Conservation (phyloP, 1,140 invertebrate genomes). For the Heliconius eleuchia region DNA sequence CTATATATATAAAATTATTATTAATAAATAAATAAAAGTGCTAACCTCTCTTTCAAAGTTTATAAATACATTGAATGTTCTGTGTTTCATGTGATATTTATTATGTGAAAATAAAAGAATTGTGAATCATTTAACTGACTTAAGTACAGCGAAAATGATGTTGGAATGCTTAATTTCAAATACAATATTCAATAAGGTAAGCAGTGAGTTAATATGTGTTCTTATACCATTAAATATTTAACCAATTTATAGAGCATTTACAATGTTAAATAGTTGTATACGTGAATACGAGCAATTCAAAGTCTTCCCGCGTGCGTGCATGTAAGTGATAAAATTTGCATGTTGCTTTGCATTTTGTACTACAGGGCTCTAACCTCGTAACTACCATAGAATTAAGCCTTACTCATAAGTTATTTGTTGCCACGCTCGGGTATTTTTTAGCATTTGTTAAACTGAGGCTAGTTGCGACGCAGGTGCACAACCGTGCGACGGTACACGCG, state of each 20-base stretch:
- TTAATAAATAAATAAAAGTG: conserved; percentile 48
- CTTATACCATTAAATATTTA: not conserved
- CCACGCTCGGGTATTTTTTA: not conserved
- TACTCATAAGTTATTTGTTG: conserved; percentile 11
- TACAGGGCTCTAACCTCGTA: conserved; percentile 25
- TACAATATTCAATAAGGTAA: conserved; percentile 64
- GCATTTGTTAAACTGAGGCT: not conserved
- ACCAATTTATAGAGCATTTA: not conserved
- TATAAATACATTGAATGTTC: conserved; percentile 18
- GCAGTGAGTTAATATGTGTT: conserved; percentile 26
- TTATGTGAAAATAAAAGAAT: conserved; percentile 53
- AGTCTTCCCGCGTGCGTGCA: conserved; percentile 31
- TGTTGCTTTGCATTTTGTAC: conserved; percentile 41
- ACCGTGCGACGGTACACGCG: too few relatives aligned
- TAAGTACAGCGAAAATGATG: conserved; percentile 63
- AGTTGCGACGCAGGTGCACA: too few relatives aligned
- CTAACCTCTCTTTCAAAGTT: conserved; percentile 37
- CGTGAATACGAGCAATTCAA: conserved; percentile 22
- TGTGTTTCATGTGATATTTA: conserved; percentile 47
- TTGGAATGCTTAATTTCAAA: conserved; percentile 54
- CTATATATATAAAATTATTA: conserved; percentile 46
- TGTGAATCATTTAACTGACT: conserved; percentile 66
- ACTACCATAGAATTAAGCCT: conserved; percentile 22
- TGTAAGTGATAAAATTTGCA: conserved; percentile 41
- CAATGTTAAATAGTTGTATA: conserved; percentile 11